Conservation (phyloP, 1,140 invertebrate genomes). For the Colletes latitarsis region DNA sequence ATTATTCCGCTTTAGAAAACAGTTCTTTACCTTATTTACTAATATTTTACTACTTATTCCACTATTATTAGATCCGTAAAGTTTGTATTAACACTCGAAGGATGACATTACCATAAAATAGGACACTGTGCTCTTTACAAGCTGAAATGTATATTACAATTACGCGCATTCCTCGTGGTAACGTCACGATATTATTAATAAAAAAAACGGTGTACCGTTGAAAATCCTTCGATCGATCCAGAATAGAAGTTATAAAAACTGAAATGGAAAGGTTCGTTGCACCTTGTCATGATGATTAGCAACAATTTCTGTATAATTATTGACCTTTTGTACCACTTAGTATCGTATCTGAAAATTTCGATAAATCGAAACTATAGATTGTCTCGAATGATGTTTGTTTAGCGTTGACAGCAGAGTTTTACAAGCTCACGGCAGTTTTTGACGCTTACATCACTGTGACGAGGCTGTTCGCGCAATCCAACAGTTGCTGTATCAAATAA, state of each 20-base stretch:
- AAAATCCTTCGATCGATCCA: constrained; percentile 41
- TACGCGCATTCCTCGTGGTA: no score
- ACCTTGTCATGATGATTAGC: constrained; percentile 46
- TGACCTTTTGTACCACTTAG: constrained; percentile 41
- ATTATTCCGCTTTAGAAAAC: no score
- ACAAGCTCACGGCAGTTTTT: no score
- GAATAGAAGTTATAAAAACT: constrained; percentile 37
- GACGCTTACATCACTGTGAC: neutral
- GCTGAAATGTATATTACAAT: neutral
- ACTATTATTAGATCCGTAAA: no score
- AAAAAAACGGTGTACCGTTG: constrained; percentile 25
- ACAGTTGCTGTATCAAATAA: neutral
- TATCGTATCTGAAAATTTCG: constrained; percentile 5
- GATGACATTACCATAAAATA: constrained; percentile 1
- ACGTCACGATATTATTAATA: neutral
- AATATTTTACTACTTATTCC: neutral
- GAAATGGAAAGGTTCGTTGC: constrained; percentile 29
- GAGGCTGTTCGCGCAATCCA: neutral
- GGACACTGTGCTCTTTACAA: neutral
- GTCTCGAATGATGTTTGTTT: no score
- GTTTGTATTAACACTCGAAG: no score
- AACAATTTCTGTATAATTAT: constrained; percentile 36
- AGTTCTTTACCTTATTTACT: no score
- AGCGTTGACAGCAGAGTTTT: no score
- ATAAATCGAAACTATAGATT: no score